Percentiles rank a stretch among this genome's conserved stretches.
Evolutionary conservation across 2,888 invertebrate genomes (phyloP).

Genomic region (Vesta saturnalis): DNA sequence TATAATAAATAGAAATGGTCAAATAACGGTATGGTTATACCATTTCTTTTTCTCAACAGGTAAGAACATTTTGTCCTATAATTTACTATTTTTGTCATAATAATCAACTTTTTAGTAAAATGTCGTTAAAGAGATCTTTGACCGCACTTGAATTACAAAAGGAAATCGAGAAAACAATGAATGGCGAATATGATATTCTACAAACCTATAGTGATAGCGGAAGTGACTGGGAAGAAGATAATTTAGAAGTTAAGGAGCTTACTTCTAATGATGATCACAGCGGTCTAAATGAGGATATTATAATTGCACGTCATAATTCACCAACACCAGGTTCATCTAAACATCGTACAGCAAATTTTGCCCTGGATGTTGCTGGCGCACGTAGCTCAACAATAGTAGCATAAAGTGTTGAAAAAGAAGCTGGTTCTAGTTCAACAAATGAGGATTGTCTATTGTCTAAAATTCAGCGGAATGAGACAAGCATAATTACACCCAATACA

Average conservation of each 20-base stretch:
- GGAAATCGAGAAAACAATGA: neutral
- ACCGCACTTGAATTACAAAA: neutral
- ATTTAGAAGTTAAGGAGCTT: neutral
- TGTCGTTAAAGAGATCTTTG: neutral
- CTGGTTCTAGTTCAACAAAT: neutral
- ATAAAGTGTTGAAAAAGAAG: neutral
- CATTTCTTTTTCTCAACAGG: too few relatives aligned
- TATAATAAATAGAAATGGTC: too few relatives aligned
- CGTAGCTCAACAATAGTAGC: neutral
- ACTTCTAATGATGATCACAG: neutral
- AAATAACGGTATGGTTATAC: too few relatives aligned
- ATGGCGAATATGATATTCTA: neutral
- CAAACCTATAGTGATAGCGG: neutral
- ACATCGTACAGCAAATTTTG: neutral
- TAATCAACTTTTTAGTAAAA: neutral
- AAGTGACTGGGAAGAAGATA: neutral
- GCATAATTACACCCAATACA: neutral
- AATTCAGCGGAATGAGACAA: neutral
- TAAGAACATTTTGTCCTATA: too few relatives aligned
- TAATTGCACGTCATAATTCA: neutral
- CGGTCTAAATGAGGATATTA: neutral
- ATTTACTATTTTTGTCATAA: too few relatives aligned
- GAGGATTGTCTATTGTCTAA: neutral
- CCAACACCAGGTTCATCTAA: neutral
- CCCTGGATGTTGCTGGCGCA: too few relatives aligned